Percentiles rank a stretch among this genome's conserved stretches.
Conservation (phyloP, 2,797 vertebrate genomes). For the Emydoidea blandingii region DNA sequence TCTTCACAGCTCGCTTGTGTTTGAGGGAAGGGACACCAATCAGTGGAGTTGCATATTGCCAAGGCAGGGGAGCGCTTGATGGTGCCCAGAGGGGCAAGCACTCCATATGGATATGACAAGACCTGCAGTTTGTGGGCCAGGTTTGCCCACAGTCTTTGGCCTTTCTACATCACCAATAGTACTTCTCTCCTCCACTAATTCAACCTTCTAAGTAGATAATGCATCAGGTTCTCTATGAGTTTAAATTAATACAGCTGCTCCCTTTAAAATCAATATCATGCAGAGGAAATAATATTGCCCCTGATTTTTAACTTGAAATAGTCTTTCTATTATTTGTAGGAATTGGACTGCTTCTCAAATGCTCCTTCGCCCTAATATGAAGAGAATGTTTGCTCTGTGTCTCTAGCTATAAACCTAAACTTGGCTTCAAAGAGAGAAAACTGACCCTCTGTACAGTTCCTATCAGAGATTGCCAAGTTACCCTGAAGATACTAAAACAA, state of each 20-base stretch:
- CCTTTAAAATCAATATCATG: not conserved
- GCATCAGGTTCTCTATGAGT: not conserved
- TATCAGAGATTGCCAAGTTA: constrained; percentile 57
- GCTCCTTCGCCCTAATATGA: constrained; percentile 56
- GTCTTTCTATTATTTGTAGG: constrained; percentile 19
- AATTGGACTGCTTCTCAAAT: constrained; percentile 54
- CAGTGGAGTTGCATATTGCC: rapidly evolving
- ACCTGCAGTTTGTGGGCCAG: not conserved
- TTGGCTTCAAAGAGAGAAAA: constrained; percentile 68
- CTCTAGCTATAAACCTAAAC: constrained; percentile 61
- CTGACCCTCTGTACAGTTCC: constrained; percentile 46
- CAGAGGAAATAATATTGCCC: not conserved
- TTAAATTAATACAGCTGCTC: not conserved
- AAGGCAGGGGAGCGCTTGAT: not conserved
- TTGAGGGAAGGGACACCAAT: not conserved
- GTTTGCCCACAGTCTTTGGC: not conserved
- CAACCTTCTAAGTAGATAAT: not conserved
- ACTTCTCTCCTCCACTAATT: not conserved
- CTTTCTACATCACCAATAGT: not conserved
- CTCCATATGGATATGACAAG: not conserved
- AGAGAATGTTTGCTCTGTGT: constrained; percentile 50
- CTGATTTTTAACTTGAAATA: not conserved
- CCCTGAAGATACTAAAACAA: constrained; percentile 68
- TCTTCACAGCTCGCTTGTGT: not conserved
- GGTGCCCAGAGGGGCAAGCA: not conserved